Conservation (phyloP, 2,113 vertebrate genomes). For the Danionella cerebrum region DNA sequence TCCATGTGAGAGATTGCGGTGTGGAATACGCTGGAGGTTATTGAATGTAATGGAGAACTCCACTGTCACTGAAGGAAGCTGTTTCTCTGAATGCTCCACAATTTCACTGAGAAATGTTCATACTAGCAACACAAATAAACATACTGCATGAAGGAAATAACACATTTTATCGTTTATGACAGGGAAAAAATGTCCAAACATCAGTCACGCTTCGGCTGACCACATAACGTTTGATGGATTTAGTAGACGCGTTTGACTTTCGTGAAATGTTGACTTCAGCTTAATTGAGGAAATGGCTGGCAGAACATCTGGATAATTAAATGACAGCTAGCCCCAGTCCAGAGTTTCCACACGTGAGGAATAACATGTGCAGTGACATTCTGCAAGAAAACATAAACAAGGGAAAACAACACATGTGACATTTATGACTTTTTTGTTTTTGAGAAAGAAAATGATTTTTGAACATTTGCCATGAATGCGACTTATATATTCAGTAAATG, state of each 20-base stretch:
- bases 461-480: too few species aligned
- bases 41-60: not conserved
- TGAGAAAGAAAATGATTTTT: not conserved
- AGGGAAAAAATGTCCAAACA: not conserved
- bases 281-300: slow-evolving; percentile 3
- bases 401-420: not conserved
- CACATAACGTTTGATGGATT: slow-evolving; percentile 5
- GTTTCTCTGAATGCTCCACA: slow-evolving; percentile 4
- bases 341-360: not conserved
- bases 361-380: not conserved
- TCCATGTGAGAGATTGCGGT: too few species aligned
- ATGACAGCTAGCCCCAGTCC: not conserved
- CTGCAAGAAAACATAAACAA: not conserved
- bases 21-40: not conserved
- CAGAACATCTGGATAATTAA: not conserved
- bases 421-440: not conserved
- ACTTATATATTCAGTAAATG: too few species aligned
- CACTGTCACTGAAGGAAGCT: not conserved
- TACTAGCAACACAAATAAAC: not conserved
- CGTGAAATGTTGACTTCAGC: not conserved
- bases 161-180: not conserved
- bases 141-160: not conserved
- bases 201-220: not conserved
- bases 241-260: not conserved
- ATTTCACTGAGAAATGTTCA: not conserved